These are phyloP conservation scores for Laticauda laticaudata DNA, from an alignment of 2,113 vertebrate genomes.

Conservation along the genomic window DNA sequence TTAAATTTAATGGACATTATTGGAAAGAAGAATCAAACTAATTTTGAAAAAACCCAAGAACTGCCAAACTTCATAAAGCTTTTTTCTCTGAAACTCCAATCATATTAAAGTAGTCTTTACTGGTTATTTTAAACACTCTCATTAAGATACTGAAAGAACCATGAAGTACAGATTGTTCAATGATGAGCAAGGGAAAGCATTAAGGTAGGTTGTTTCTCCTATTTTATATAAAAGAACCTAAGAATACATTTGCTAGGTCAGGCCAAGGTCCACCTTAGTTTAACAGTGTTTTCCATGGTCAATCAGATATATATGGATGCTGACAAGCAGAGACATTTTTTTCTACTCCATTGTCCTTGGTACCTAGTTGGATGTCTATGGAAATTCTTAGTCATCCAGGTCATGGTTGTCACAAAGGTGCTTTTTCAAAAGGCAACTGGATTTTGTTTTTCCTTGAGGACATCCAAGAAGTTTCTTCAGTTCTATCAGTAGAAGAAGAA, in stretches of 20 bases:
- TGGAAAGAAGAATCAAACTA: slow-evolving; percentile 51
- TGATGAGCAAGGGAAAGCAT: not conserved
- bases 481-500: not conserved
- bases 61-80: slow-evolving; percentile 6
- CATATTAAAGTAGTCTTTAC: slow-evolving; percentile 4
- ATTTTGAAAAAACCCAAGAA: slow-evolving; percentile 30
- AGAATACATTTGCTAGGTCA: not conserved
- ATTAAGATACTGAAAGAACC: not conserved
- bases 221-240: not conserved
- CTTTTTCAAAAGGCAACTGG: not conserved
- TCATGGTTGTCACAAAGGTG: not conserved
- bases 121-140: not conserved
- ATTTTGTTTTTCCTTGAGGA: not conserved
- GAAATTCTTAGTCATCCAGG: not conserved
- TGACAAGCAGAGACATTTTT: not conserved
- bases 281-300: not conserved
- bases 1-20: slow-evolving; percentile 66
- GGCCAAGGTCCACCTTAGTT: not conserved
- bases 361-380: not conserved
- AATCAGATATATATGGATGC: not conserved
- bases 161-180: not conserved
- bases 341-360: not conserved
- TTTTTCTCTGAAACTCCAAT: slow-evolving; percentile 13
- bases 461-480: not conserved
- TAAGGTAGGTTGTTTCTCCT: not conserved